Evolutionary conservation across 2,797 vertebrate species (phyloP), one percentile per base, ranked within the genome.

Genomic region (Helicolenus hilgendorfi): DNA sequence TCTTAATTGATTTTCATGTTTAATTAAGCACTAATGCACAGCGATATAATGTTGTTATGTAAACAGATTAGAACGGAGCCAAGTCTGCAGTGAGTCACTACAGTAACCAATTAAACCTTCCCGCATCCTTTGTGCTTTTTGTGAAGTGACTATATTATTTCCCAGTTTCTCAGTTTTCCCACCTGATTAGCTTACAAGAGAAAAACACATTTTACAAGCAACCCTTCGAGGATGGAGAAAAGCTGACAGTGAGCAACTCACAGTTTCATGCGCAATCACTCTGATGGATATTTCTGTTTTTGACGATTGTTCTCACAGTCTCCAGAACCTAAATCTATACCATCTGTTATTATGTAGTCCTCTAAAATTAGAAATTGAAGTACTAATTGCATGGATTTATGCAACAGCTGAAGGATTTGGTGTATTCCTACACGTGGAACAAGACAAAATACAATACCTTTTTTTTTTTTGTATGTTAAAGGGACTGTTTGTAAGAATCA

Each of bases 321-420:
- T 59, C 49, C 9, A 11, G 26, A 33, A 62, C 20, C 27, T 75
- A 59, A 65, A 84, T 77, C 76, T 77, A 49, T 81, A 85, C 86
- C 81, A 93, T 91, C 86, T 90, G 90, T 60, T 63, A 9, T 83
- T 4, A 67, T 70, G 67, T 49, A 45, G 24, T 74, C 70, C 11
- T 63, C 74, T 74, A 29, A 81, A 77, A 63, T 60, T 45, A 33
- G 45, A 26, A 64, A 63, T 74, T 62, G 36, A 71, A 73, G 77
- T 68, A 45, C 41, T 80, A 87, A 88, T 77, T 53, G 70, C 49
- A 70, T 58, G 55, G 79, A 82, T 93, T 89, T 84, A 65, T 49
- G 64, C 22, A 79, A 68, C 85, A 93, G 82, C 72, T 87, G 87
- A 79, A 79, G 59, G 67, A 79, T 77, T 88, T 77, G 38, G 59